Percentiles rank a stretch among this genome's conserved stretches.
Conservation (phyloP, 2,888 invertebrate species). For the Ligdia adustata region DNA sequence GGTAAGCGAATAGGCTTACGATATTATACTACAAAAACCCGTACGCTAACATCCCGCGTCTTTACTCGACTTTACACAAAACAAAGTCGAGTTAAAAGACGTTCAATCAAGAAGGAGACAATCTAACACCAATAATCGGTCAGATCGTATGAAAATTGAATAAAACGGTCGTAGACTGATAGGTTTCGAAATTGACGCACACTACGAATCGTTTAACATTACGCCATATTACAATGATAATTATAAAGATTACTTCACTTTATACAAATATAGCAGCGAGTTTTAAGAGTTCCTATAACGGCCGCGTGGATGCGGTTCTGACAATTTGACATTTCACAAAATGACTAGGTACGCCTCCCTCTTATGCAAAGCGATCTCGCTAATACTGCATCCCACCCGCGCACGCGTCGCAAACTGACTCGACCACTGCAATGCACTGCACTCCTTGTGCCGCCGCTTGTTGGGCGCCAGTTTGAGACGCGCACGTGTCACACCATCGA, state of each 20-base stretch:
- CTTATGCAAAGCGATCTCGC: conserved; percentile 60
- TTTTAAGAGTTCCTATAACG: conserved; percentile 90
- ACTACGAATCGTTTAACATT: conserved; percentile 78
- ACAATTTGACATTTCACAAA: conserved; percentile 83
- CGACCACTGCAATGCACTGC: too few relatives aligned
- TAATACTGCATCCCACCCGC: conserved; percentile 56
- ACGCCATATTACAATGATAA: conserved; percentile 80
- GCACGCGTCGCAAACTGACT: conserved; percentile 41
- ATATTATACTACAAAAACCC: conserved; percentile 23
- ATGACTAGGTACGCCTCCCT: conserved; percentile 81
- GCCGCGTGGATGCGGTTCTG: conserved; percentile 79
- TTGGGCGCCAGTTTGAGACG: conserved; percentile 18
- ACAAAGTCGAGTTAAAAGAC: conserved; percentile 15
- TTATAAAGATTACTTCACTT: conserved; percentile 84
- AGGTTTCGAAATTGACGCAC: conserved; percentile 81
- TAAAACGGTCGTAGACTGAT: conserved; percentile 67
- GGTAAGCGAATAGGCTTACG: conserved; percentile 26
- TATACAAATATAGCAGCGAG: conserved; percentile 90
- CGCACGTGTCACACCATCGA: conserved; percentile 37
- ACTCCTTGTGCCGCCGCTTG: conserved; percentile 13
- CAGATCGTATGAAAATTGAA: conserved; percentile 31
- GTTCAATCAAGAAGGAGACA: conserved; percentile 18
- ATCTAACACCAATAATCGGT: conserved; percentile 29
- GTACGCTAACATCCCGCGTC: conserved; percentile 7
- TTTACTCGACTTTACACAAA: conserved; percentile 7